A percentile compares a stretch with the other conserved stretches of the same genome.
Evolutionary conservation across 2,888 invertebrate species (phyloP).

Genomic region (Ophraella communa): DNA sequence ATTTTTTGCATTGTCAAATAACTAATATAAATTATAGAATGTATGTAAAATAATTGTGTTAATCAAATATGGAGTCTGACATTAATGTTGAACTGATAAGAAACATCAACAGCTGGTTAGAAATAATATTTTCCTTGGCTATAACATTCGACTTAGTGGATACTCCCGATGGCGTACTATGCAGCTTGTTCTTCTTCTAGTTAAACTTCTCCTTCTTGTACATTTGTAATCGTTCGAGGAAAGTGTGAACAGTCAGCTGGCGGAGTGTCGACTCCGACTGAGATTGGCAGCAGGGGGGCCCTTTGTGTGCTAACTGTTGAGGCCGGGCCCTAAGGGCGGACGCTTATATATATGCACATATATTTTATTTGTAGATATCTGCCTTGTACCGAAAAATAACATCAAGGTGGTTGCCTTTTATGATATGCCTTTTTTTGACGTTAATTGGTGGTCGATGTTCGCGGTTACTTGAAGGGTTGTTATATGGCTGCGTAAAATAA

Average conservation of each 20-base stretch:
- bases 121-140: neutral
- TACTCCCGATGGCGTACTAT: slow-evolving; percentile 11
- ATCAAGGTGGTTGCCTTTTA: slow-evolving; percentile 8
- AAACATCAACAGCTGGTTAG: no score
- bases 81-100: no score
- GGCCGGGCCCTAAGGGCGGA: slow-evolving; percentile 55
- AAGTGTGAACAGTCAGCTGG: slow-evolving; percentile 56
- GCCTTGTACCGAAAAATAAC: slow-evolving; percentile 9
- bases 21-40: no score
- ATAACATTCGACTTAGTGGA: neutral
- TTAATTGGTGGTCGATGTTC: slow-evolving; percentile 7
- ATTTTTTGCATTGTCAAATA: no score
- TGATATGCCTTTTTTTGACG: slow-evolving; percentile 1
- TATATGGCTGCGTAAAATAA: neutral
- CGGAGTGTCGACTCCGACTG: slow-evolving; percentile 43
- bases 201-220: slow-evolving; percentile 23
- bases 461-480: slow-evolving; percentile 1
- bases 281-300: slow-evolving; percentile 55
- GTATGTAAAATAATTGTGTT: no score
- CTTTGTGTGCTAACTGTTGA: slow-evolving; percentile 57
- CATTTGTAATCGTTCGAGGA: slow-evolving; percentile 31
- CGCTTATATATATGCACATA: slow-evolving; percentile 52
- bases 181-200: slow-evolving; percentile 18
- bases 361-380: slow-evolving; percentile 39
- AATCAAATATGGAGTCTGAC: no score